phyloP scores from a whole-genome alignment of 2,888 invertebrate species.

The Meganola albula region DNA sequence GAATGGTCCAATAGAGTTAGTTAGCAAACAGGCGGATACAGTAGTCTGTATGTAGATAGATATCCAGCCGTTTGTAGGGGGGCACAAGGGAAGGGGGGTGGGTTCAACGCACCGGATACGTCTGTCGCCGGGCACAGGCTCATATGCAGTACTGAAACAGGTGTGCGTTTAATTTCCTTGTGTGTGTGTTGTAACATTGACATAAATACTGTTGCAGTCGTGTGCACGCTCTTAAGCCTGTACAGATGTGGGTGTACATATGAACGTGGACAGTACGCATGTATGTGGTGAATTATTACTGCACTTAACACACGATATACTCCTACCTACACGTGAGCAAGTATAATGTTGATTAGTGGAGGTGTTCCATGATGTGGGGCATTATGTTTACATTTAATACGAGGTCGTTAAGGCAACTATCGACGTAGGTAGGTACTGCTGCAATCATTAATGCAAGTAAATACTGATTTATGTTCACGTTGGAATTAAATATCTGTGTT shows the following conservation, averaged over 20 bases:
- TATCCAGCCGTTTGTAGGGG: conserved; percentile 34
- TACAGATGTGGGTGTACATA: conserved; percentile 25
- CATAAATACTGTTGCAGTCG: conserved; percentile 61
- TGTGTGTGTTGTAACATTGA: conserved; percentile 70
- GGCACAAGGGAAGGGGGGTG: conserved; percentile 40
- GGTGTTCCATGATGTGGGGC: conserved; percentile 56
- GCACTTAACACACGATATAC: conserved; percentile 50
- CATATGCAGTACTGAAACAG: conserved; percentile 50
- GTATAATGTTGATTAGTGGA: conserved; percentile 49
- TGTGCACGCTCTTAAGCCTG: conserved; percentile 35
- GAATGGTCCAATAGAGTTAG: conserved; percentile 43
- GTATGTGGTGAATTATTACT: conserved; percentile 49
- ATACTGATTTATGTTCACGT: conserved; percentile 39
- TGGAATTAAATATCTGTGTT: conserved; percentile 17
- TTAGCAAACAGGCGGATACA: conserved; percentile 45
- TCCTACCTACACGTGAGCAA: no score
- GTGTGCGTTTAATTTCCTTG: conserved; percentile 44
- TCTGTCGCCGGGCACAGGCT: conserved; percentile 57
- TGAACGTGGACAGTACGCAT: conserved; percentile 28
- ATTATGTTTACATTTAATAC: conserved; percentile 55
- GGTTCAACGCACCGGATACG: conserved; percentile 75
- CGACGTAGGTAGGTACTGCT: no score
- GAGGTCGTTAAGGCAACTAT: conserved; percentile 47
- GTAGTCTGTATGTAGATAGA: conserved; percentile 37
- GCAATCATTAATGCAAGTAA: conserved; percentile 37